These are phyloP conservation scores for Heliconius himera DNA, from an alignment of 1,140 invertebrate genomes.

Conservation along the genomic window DNA sequence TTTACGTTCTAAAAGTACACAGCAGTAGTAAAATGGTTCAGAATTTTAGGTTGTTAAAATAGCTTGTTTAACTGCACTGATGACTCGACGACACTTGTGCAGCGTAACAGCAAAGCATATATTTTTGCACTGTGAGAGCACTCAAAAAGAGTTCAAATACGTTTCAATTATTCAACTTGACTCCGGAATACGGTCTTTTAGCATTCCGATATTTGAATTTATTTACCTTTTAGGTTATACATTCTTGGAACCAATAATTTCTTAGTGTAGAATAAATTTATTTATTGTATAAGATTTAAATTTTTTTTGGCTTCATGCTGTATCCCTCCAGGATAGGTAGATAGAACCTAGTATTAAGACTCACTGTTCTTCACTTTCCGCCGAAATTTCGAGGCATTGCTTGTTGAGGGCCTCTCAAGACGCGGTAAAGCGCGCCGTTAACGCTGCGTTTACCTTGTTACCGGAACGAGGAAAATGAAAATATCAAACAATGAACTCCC, in stretches of 20 bases:
- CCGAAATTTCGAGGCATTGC: no score
- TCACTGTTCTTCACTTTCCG: no score
- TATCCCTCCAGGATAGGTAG: no score
- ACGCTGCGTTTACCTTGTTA: no score
- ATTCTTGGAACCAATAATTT: conserved; percentile 1
- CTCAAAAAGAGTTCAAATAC: conserved; percentile 34
- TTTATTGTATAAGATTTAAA: neutral
- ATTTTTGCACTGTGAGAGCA: conserved; percentile 38
- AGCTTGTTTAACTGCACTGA: conserved; percentile 15
- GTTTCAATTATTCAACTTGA: conserved; percentile 39
- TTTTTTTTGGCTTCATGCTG: no score
- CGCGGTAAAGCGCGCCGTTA: no score
- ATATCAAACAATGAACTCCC: no score
- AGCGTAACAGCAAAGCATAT: conserved; percentile 27
- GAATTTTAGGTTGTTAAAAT: conserved; percentile 13
- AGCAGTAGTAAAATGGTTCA: neutral
- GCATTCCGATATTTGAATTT: conserved; percentile 23
- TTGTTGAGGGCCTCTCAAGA: no score
- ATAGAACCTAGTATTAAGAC: no score
- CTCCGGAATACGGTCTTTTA: conserved; percentile 35
- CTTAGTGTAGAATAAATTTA: neutral
- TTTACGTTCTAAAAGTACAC: neutral
- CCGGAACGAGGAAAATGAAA: no score
- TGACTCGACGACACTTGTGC: conserved; percentile 3
- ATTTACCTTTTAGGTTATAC: conserved; percentile 12